Evolutionary conservation across 1,140 invertebrate genomes (phyloP), one percentile per base, ranked within the genome.

Genomic region (Planococcus citri): DNA sequence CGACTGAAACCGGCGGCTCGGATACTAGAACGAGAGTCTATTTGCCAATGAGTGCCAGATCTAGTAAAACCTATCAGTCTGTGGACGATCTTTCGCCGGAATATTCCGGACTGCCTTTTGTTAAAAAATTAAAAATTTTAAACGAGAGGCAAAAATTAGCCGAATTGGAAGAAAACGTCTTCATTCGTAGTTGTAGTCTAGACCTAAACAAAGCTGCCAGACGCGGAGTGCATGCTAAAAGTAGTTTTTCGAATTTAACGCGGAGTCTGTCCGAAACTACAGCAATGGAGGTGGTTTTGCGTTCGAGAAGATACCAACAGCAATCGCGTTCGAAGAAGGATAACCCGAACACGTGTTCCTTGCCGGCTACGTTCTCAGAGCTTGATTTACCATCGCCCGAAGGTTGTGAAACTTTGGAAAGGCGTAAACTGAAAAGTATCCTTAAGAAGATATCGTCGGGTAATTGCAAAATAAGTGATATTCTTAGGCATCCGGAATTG

Each of bases 21-120:
- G 14, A 9, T 25, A 12, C 3, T 38, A 37, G 69, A 70, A 22
- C 69, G n/a, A 51, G 3, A 58, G 3, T 25, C n/a, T 10, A 10
- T 70, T 57, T 60, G 14, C 69, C 69, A 70, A 12, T 57, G 10
- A 51, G 41, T n/a, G 21, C 51, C 21, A 58, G 61, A 14, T 38
- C 61, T 25, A 20, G 27, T 17, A 75, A 73, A 72, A 61, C 69
- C 76, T 91, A 91, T 75, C 82, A 82, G 64, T 91, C 90, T 10
- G 87, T 92, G 3, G 90, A 92, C 74, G 90, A 93, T 76, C 77
- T 93, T 14, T 91, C 89, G n/a, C 90, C 90, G 0, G 90, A 93
- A 76, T 92, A 92, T 73, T 87, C 88, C 27, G 87, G 88, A n/a
- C 76, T 93, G 64, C 90, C 91, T 0, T 93, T 92, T 75, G 90